Evolutionary conservation across 2,888 invertebrate species (phyloP), one percentile per base, ranked within the genome.

Genomic region (Diploptera punctata): DNA sequence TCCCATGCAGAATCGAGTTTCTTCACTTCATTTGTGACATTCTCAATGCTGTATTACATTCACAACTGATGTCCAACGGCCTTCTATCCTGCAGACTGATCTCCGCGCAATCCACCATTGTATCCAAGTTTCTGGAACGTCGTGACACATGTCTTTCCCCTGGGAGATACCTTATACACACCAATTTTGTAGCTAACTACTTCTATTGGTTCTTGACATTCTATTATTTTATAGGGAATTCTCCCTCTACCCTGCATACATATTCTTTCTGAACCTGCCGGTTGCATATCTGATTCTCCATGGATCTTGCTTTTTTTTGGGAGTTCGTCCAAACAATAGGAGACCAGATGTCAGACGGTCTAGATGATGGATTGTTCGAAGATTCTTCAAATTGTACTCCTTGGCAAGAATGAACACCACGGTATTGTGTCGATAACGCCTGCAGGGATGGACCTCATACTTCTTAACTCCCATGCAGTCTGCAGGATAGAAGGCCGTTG

Each of bases 301-400:
- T 93, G 85, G 96, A 93, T 78, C 95, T 87, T 47, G 99, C 97
- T 60, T 44, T 82, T 95, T 96, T 83, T 95, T 93, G 68, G 95
- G 93, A 80, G 94, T 97, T 78, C 98, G 90, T 1, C 98, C 97
- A 82, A 99, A 95, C 52, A 99, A 87, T 70, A 99, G 84, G 57
- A 99, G 86, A 78, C 95, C 95, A 80, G 98, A 98, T 49, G 99
- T 99, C 81, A 99, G 87, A 81, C 99, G 90, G 86, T 99, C 99
- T 81, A 99, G 87, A 80, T 99, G 90, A 86, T 99, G 98, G 79
- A 98, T 94, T 77, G 96, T 97, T 82, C 97, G 89, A 77, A 98
- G 87, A 81, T 97, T 96, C 83, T 94, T 94, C 84, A 96, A 86
- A 84, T 95, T 95, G 84, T 97, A 93, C 84, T 99, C 98, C 85